Evolutionary conservation across 2,797 vertebrate genomes (phyloP).

Genomic region (Intellagama lesueurii): DNA sequence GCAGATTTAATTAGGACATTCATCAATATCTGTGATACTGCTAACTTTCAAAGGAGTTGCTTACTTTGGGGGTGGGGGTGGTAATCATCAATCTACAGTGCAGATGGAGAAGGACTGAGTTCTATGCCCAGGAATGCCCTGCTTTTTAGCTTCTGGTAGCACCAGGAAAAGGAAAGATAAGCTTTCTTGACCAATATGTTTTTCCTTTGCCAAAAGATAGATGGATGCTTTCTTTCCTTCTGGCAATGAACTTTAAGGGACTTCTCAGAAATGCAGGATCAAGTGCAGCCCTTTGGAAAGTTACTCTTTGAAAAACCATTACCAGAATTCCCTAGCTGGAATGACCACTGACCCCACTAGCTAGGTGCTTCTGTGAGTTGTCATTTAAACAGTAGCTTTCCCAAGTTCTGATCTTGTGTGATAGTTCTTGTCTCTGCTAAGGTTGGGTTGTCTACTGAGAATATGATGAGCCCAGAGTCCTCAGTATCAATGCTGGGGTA

Average conservation of each 20-base stretch:
- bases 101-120: neutral
- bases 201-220: neutral
- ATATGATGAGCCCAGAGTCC: neutral
- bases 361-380: no score
- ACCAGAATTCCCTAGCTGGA: no score
- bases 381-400: no score
- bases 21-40: neutral
- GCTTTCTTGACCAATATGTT: neutral
- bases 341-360: no score
- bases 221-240: no score
- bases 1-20: neutral
- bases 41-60: neutral
- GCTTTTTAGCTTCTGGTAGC: neutral
- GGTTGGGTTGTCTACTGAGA: neutral
- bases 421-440: neutral
- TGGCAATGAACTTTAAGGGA: neutral
- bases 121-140: neutral
- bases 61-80: neutral
- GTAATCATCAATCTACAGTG: neutral
- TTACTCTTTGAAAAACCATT: no score
- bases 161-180: neutral
- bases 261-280: neutral
- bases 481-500: neutral
- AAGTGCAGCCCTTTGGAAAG: no score
- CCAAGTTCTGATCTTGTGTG: no score